phyloP scores from a whole-genome alignment of 2,113 vertebrate genomes.

The Gavia stellata region DNA sequence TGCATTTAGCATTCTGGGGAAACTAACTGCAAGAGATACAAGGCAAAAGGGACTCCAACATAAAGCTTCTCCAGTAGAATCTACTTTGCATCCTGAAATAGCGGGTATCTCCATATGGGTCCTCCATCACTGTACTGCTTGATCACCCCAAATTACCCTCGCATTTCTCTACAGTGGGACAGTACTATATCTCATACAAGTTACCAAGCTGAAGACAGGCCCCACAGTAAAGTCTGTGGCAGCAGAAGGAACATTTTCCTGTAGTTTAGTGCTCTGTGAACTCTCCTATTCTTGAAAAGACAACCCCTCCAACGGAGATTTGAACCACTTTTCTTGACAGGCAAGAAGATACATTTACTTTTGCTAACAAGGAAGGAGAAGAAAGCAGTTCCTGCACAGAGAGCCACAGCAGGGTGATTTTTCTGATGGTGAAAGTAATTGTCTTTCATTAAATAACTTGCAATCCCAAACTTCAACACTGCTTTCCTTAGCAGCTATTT shows the following conservation, averaged over 20 bases:
- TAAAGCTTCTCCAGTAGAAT: neutral
- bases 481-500: slow-evolving; percentile 27
- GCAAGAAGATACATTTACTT: neutral
- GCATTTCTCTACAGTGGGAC: neutral
- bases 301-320: neutral
- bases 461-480: neutral
- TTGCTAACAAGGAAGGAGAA: neutral
- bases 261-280: neutral
- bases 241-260: neutral
- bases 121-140: neutral
- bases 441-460: slow-evolving; percentile 28
- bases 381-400: neutral
- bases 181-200: neutral
- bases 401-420: neutral
- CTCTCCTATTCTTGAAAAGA: neutral
- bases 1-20: neutral
- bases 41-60: neutral
- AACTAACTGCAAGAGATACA: neutral
- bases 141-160: neutral
- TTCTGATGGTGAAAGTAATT: slow-evolving; percentile 1
- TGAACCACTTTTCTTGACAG: neutral
- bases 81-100: neutral
- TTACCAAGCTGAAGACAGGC: neutral
- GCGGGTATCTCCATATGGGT: neutral
- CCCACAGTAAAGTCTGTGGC: neutral